These are phyloP conservation scores for Parus major DNA, from an alignment of 2,113 vertebrate genomes.

Conservation along the genomic window DNA sequence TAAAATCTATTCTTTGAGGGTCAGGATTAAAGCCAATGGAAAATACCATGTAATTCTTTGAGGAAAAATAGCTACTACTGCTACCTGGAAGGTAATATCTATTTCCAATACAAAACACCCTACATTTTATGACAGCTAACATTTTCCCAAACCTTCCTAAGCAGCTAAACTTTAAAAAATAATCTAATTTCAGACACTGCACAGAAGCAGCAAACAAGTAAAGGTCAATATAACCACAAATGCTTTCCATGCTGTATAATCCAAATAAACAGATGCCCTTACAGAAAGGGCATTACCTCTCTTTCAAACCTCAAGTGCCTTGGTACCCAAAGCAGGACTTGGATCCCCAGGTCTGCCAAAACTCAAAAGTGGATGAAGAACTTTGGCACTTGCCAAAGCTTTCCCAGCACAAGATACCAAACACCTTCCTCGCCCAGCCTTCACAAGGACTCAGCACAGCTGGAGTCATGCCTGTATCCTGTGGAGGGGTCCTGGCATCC, in stretches of 20 bases:
- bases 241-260: not conserved
- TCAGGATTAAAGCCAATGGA: not conserved
- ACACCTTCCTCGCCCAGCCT: rapidly evolving
- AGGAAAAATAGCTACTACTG: constrained; percentile 28
- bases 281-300: not conserved
- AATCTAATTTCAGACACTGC: not conserved
- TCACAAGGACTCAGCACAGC: not conserved
- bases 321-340: not conserved
- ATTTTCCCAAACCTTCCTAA: not conserved
- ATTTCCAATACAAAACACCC: not conserved
- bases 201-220: not conserved
- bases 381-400: not conserved
- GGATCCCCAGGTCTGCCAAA: not conserved
- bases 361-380: not conserved
- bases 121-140: not conserved
- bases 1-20: constrained; percentile 23
- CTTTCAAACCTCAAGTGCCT: not conserved
- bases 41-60: constrained; percentile 10
- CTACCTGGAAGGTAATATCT: not conserved
- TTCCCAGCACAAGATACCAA: not conserved
- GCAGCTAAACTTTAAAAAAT: not conserved
- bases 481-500: not conserved
- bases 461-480: too few species aligned
- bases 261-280: not conserved
- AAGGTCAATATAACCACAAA: not conserved